Evolutionary conservation across 1,140 invertebrate genomes (phyloP).

Genomic region (Drosophila ambigua): DNA sequence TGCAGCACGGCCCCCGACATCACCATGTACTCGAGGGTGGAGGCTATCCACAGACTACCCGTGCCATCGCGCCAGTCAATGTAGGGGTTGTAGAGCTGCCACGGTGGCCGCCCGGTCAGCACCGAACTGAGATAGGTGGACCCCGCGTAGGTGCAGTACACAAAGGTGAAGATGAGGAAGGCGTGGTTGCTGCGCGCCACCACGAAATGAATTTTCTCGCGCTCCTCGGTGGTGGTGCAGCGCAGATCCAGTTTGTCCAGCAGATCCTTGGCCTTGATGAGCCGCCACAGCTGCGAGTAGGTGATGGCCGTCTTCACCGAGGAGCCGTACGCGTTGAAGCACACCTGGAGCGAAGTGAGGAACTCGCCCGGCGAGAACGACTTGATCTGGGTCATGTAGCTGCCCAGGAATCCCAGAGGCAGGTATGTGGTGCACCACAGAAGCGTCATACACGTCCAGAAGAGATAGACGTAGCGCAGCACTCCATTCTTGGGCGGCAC

Average conservation of each 20-base stretch:
- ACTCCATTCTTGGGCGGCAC: constrained; percentile 47
- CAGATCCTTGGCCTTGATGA: constrained; percentile 51
- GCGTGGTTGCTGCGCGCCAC: constrained; percentile 58
- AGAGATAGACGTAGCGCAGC: constrained; percentile 56
- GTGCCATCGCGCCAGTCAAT: constrained; percentile 54
- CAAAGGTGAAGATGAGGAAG: constrained; percentile 64
- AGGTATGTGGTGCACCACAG: constrained; percentile 55
- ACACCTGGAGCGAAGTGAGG: constrained; percentile 69
- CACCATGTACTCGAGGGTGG: constrained; percentile 53
- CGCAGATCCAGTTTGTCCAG: constrained; percentile 56
- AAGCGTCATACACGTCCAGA: constrained; percentile 57
- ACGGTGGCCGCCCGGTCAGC: constrained; percentile 54
- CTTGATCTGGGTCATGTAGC: constrained; percentile 59
- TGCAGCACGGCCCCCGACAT: constrained; percentile 64
- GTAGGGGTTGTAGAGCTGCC: constrained; percentile 62
- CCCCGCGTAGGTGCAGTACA: constrained; percentile 60
- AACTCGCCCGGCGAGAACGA: constrained; percentile 60
- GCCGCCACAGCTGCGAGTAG: constrained; percentile 52
- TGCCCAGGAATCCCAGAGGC: constrained; percentile 60
- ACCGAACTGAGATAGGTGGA: constrained; percentile 62
- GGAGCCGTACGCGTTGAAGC: constrained; percentile 65
- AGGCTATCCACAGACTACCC: constrained; percentile 49
- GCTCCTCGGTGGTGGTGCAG: constrained; percentile 54
- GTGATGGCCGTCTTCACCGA: constrained; percentile 61
- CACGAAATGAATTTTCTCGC: constrained; percentile 51